phyloP scores from a whole-genome alignment of 1,140 invertebrate genomes.

The Caenorhabditis briggsae region DNA sequence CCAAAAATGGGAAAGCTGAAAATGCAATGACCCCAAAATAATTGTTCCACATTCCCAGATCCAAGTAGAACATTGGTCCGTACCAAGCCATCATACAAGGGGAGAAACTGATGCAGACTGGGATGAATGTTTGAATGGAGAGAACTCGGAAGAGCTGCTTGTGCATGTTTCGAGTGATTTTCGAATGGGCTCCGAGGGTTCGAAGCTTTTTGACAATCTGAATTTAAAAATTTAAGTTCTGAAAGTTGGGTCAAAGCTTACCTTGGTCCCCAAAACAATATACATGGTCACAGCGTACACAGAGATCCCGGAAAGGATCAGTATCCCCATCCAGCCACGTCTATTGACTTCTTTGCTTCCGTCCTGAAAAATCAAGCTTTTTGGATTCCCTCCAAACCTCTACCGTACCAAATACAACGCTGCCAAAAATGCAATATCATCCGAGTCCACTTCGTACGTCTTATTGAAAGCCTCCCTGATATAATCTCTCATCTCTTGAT shows the following conservation, averaged over 20 bases:
- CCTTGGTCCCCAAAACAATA: background rate
- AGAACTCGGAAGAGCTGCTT: background rate
- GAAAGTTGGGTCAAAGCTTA: too few species aligned
- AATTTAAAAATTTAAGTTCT: too few species aligned
- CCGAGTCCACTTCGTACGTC: background rate
- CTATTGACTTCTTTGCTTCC: background rate
- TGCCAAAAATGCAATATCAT: constrained; percentile 3
- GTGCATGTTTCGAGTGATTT: background rate
- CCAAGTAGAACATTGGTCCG: background rate
- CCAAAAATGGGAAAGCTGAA: background rate
- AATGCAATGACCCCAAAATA: constrained; percentile 11
- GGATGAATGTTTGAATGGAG: background rate
- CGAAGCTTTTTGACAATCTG: background rate
- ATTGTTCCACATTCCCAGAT: constrained; percentile 13
- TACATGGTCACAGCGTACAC: background rate
- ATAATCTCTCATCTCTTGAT: constrained; percentile 3
- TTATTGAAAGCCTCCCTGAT: background rate
- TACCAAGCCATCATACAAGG: constrained; percentile 18
- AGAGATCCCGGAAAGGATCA: background rate
- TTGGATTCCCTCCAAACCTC: background rate
- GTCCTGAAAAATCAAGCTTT: background rate
- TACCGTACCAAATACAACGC: background rate
- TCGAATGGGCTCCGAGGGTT: background rate
- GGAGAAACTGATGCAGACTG: background rate
- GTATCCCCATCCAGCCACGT: background rate